Conservation (phyloP, 2,888 invertebrate genomes). For the Aleiodes testaceus region DNA sequence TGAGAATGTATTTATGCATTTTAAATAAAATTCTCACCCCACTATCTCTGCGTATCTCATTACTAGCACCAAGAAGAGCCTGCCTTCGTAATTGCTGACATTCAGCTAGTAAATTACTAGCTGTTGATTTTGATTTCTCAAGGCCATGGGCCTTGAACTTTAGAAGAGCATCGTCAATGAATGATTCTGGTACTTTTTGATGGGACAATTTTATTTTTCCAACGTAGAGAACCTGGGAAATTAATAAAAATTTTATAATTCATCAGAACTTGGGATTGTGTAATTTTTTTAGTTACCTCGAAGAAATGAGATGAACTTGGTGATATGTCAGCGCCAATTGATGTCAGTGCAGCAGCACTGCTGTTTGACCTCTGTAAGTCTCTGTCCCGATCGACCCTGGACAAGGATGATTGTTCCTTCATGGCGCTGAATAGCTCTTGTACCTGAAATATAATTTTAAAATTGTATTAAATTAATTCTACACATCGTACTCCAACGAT, state of each 20-base stretch:
- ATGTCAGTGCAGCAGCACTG: conserved; percentile 81
- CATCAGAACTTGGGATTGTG: neutral
- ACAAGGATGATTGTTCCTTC: conserved; percentile 70
- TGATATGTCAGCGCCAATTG: conserved; percentile 85
- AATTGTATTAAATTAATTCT: too few species aligned
- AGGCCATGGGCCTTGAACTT: conserved; percentile 88
- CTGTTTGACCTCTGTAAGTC: conserved; percentile 74
- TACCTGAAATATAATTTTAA: conserved; percentile 64
- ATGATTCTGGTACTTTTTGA: conserved; percentile 88
- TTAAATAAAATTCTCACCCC: conserved; percentile 62
- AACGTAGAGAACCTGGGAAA: conserved; percentile 86
- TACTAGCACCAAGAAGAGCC: conserved; percentile 53
- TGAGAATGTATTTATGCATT: too few species aligned
- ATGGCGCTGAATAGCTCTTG: conserved; percentile 69
- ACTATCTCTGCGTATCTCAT: conserved; percentile 65
- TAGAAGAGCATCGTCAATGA: conserved; percentile 92
- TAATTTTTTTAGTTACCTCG: conserved; percentile 77
- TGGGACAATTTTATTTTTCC: conserved; percentile 89
- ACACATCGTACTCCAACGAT: too few species aligned
- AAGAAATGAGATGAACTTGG: conserved; percentile 92
- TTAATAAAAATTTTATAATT: conserved; percentile 16
- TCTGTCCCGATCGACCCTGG: conserved; percentile 63
- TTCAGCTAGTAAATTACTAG: conserved; percentile 74
- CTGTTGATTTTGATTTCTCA: conserved; percentile 79
- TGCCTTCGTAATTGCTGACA: conserved; percentile 67